These are phyloP conservation scores for Drosophila mayri DNA, from an alignment of 1,140 invertebrate genomes.

Conservation along the genomic window DNA sequence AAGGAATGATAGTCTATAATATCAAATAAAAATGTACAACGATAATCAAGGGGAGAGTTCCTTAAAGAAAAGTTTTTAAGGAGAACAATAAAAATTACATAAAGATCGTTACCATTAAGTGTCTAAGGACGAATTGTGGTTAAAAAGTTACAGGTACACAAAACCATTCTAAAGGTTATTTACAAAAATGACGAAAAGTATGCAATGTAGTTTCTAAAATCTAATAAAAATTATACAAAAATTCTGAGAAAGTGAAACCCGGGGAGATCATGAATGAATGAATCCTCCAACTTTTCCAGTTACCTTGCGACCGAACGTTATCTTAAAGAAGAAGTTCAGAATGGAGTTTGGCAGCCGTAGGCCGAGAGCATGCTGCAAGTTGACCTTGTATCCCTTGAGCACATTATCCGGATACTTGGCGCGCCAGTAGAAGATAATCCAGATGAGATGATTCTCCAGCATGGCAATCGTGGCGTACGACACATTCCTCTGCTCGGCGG, in stretches of 20 bases:
- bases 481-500: slow-evolving; percentile 93
- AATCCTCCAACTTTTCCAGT: slow-evolving; percentile 38
- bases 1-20: background rate
- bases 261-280: slow-evolving; percentile 18
- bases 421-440: slow-evolving; percentile 95
- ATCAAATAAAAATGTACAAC: slow-evolving; percentile 3
- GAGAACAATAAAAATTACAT: background rate
- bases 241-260: slow-evolving; percentile 32
- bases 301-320: slow-evolving; percentile 94
- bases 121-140: background rate
- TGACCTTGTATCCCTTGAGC: slow-evolving; percentile 95
- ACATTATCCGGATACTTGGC: slow-evolving; percentile 94
- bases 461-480: slow-evolving; percentile 97
- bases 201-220: slow-evolving; percentile 31
- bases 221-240: slow-evolving; percentile 23
- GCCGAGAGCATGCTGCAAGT: slow-evolving; percentile 94
- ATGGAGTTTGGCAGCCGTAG: slow-evolving; percentile 94
- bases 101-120: background rate
- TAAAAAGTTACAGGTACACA: background rate
- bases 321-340: slow-evolving; percentile 95
- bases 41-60: background rate
- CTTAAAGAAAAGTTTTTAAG: background rate
- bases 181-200: slow-evolving; percentile 36
- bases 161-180: slow-evolving; percentile 18
- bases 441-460: slow-evolving; percentile 96